These are phyloP conservation scores for Lindbergichthys nudifrons DNA, from an alignment of 2,797 vertebrate genomes.

Conservation along the genomic window DNA sequence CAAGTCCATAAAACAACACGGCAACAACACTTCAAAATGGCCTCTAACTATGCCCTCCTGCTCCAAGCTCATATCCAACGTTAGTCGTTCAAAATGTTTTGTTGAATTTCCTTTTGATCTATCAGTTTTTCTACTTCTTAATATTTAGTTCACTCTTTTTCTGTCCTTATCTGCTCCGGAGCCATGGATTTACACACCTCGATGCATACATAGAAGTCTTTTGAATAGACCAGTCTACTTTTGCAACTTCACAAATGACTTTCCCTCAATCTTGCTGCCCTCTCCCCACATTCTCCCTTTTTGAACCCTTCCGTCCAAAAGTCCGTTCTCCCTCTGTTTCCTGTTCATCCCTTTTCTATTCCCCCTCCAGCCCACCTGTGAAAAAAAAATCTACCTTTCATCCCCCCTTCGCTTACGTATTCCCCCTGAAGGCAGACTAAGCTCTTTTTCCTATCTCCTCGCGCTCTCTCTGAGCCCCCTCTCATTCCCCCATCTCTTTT, in stretches of 20 bases:
- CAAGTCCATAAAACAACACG: no score
- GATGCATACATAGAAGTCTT: slow-evolving; percentile 9
- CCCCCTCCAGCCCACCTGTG: slow-evolving; percentile 48
- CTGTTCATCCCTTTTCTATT: slow-evolving; percentile 18
- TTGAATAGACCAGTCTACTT: slow-evolving; percentile 6
- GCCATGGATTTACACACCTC: slow-evolving; percentile 2
- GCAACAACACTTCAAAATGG: no score
- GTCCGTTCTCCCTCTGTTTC: not conserved
- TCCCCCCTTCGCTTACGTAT: slow-evolving; percentile 50
- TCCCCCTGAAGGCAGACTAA: slow-evolving; percentile 63
- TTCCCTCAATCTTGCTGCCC: not conserved
- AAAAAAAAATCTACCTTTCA: slow-evolving; percentile 51
- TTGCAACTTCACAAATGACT: slow-evolving; percentile 23
- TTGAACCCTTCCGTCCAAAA: slow-evolving; percentile 9
- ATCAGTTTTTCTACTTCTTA: not conserved
- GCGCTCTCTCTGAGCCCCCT: slow-evolving; percentile 39
- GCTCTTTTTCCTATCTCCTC: slow-evolving; percentile 49
- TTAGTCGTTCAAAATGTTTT: not conserved
- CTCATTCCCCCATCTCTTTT: slow-evolving; percentile 46
- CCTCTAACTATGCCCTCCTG: not conserved
- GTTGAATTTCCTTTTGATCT: slow-evolving; percentile 25
- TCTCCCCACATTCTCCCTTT: not conserved
- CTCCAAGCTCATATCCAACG: not conserved
- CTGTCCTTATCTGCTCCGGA: slow-evolving; percentile 24
- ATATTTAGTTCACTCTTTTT: not conserved